These are phyloP conservation scores for Charina bottae DNA, from an alignment of 2,113 vertebrate genomes.

Conservation along the genomic window DNA sequence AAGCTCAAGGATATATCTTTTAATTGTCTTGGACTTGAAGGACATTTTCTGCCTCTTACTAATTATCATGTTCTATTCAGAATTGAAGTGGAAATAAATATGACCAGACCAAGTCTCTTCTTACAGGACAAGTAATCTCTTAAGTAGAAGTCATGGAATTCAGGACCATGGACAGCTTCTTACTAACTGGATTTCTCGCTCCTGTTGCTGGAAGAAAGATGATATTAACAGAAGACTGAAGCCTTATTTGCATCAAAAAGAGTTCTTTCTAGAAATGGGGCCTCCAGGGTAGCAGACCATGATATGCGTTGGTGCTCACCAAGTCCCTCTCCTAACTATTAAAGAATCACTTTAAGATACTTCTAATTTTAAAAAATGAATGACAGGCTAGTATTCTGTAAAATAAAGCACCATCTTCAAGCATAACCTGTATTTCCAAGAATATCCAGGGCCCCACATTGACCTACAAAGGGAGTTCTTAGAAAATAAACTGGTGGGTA, in stretches of 20 bases:
- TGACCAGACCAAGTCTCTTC: no score
- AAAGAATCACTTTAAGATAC: not conserved
- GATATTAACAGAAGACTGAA: not conserved
- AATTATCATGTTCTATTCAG: not conserved
- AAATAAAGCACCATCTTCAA: not conserved
- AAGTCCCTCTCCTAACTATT: not conserved
- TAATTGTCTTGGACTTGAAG: not conserved
- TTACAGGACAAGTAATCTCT: not conserved
- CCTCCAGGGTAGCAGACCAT: not conserved
- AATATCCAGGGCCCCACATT: not conserved
- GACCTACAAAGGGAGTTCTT: not conserved
- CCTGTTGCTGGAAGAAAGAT: not conserved
- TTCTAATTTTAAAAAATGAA: not conserved
- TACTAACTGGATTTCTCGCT: not conserved
- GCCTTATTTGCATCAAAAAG: not conserved
- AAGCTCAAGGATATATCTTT: slow-evolving; percentile 35
- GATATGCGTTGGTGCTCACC: no score
- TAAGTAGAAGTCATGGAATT: not conserved
- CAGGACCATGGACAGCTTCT: not conserved
- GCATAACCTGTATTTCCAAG: not conserved
- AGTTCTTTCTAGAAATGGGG: not conserved
- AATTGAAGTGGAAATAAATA: no score
- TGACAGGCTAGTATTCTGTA: not conserved
- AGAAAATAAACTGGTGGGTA: not conserved
- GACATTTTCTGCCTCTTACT: not conserved